phyloP scores from a whole-genome alignment of 2,113 vertebrate genomes.

The Passer montanus region DNA sequence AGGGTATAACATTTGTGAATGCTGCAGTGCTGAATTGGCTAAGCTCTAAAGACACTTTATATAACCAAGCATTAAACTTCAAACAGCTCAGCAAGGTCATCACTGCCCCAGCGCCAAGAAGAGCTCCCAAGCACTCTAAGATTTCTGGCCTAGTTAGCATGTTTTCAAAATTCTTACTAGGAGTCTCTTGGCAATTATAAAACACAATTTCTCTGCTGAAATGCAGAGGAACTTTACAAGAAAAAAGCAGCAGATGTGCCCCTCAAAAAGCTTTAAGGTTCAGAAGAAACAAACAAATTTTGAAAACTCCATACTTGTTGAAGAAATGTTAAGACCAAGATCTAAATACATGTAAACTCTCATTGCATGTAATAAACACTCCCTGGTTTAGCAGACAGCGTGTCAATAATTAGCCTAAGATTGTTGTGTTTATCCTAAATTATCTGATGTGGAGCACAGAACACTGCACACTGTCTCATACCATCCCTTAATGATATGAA shows the following conservation, averaged over 20 bases:
- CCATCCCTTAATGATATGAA: neutral
- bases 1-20: neutral
- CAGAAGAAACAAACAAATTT: neutral
- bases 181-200: neutral
- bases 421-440: neutral
- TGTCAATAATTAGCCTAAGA: neutral
- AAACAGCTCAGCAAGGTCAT: conserved; percentile 45
- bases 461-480: neutral
- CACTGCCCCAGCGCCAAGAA: neutral
- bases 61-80: conserved; percentile 51
- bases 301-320: fast-evolving
- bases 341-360: neutral
- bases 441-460: neutral
- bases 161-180: conserved; percentile 9
- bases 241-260: neutral
- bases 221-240: neutral
- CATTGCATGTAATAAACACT: neutral
- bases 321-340: neutral
- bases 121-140: neutral
- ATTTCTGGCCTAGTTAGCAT: conserved; percentile 25
- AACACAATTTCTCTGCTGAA: neutral
- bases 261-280: neutral
- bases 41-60: conserved; percentile 48
- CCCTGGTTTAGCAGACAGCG: neutral
- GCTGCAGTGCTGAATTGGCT: conserved; percentile 3